phyloP scores from a whole-genome alignment of 2,888 invertebrate species.

The Silvanus unidentatus region DNA sequence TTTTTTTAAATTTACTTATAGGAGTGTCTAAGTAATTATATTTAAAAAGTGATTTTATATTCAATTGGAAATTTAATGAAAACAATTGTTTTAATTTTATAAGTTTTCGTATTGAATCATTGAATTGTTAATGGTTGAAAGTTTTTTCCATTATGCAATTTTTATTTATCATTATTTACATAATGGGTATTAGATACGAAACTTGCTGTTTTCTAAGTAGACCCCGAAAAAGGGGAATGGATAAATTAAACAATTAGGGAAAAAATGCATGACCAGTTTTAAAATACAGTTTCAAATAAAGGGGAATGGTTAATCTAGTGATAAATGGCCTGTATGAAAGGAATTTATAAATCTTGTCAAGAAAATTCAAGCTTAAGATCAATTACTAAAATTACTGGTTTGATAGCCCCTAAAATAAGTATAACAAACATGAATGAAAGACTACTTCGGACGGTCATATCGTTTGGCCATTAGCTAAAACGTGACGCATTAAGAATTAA shows the following conservation, averaged over 20 bases:
- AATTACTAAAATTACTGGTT: constrained; percentile 32
- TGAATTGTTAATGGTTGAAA: constrained; percentile 19
- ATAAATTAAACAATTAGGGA: constrained; percentile 10
- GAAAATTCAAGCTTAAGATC: constrained; percentile 33
- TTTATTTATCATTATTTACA: constrained; percentile 19
- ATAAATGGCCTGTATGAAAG: constrained; percentile 30
- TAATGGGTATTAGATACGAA: constrained; percentile 16
- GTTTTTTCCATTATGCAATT: constrained; percentile 18
- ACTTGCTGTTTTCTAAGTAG: constrained; percentile 1
- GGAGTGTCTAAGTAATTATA: too few species aligned
- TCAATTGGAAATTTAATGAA: too few species aligned
- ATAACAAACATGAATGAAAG: constrained; percentile 1
- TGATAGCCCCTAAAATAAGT: constrained; percentile 9
- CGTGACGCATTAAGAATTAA: constrained; percentile 44
- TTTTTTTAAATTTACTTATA: too few species aligned
- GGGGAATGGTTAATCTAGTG: constrained; percentile 21
- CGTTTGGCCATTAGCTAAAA: constrained; percentile 31
- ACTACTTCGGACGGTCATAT: constrained; percentile 15
- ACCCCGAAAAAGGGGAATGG: too few species aligned
- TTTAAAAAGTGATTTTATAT: too few species aligned
- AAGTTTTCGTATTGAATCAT: neutral
- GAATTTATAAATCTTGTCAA: constrained; percentile 38
- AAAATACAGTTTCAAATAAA: constrained; percentile 19
- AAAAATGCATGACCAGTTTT: constrained; percentile 15
- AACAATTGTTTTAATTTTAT: too few species aligned